Conservation (phyloP, 2,888 invertebrate species). For the Pedicia rivosa region DNA sequence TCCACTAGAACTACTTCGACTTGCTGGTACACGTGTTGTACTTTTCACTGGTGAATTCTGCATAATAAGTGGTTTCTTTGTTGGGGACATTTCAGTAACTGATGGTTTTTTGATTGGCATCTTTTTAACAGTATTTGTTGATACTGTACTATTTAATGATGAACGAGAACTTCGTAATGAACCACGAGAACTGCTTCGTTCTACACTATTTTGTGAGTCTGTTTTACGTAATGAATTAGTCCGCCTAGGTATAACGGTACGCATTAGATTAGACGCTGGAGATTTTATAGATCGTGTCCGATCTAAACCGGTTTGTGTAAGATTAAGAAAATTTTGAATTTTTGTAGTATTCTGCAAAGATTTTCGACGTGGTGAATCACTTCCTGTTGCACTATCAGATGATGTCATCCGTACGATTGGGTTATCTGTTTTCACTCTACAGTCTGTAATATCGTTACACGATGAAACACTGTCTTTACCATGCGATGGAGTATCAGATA, state of each 20-base stretch:
- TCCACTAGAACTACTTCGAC: conserved; percentile 41
- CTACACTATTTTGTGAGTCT: conserved; percentile 33
- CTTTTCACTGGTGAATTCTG: conserved; percentile 31
- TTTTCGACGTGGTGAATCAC: neutral
- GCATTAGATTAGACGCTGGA: neutral
- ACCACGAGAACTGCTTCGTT: conserved; percentile 60
- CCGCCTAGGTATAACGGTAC: conserved; percentile 26
- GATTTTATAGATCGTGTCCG: conserved; percentile 10
- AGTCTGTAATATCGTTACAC: conserved; percentile 40
- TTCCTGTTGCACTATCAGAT: conserved; percentile 22
- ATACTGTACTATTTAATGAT: conserved; percentile 66
- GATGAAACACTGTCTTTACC: conserved; percentile 54
- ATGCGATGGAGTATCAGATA: conserved; percentile 73
- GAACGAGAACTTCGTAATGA: conserved; percentile 70
- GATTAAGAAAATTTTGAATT: conserved; percentile 3
- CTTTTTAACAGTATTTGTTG: conserved; percentile 60
- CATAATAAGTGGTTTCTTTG: conserved; percentile 35
- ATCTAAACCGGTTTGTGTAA: conserved; percentile 13
- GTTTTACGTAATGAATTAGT: conserved; percentile 22
- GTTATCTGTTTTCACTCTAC: conserved; percentile 8
- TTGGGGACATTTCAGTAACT: conserved; percentile 24
- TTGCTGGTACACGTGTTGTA: conserved; percentile 35
- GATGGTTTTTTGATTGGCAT: conserved; percentile 37
- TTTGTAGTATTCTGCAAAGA: neutral
- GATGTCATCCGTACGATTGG: conserved; percentile 16